Evolutionary conservation across 1,140 invertebrate species (phyloP), one percentile per base, ranked within the genome.

Genomic region (Semibalanus balanoides): DNA sequence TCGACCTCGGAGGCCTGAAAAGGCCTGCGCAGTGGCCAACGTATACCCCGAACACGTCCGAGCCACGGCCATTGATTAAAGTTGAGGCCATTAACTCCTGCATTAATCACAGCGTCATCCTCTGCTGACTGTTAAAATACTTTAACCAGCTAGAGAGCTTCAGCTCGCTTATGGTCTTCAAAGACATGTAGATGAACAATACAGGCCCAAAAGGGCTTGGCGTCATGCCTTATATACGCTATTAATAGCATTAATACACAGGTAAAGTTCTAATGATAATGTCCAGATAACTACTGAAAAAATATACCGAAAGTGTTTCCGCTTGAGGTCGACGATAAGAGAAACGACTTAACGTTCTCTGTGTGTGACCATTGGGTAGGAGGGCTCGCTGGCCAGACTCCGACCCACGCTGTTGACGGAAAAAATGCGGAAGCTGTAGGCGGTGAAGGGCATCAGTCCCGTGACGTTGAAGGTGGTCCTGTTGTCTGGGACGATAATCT

Each of bases 401-500:
- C 70, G 70, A 19, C 70, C n/a, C 9, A 29, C 70, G 11, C n/a
- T 72, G 70, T 28, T 30, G n/a, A 72, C 70, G 0, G 70, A 28
- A 19, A 72, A 29, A 9, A 30, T 72, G 70, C 70, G 70, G 84
- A 92, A 92, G 82, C 89, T 91, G 83, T 92, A 91, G 74, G 91
- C 89, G 51, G 89, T 91, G 82, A 89, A 92, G 27, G 90, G 90
- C 78, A 85, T 84, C 75, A 92, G 84, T 74, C 85, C 87, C 76
- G 86, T 86, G 76, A 83, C 77, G 76, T 82, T 76, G 74, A 80
- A 82, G 28, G 83, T 86, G 75, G 88, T 89, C 71, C 85, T 83
- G 83, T 90, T 92, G 79, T 85, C 86, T 76, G 87, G 86, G 7
- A 90, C 91, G 77, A 87, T 82, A 78, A 90, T 88, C 78, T 87